Evolutionary conservation across 2,797 vertebrate species (phyloP).

Genomic region (Tapera naevia): DNA sequence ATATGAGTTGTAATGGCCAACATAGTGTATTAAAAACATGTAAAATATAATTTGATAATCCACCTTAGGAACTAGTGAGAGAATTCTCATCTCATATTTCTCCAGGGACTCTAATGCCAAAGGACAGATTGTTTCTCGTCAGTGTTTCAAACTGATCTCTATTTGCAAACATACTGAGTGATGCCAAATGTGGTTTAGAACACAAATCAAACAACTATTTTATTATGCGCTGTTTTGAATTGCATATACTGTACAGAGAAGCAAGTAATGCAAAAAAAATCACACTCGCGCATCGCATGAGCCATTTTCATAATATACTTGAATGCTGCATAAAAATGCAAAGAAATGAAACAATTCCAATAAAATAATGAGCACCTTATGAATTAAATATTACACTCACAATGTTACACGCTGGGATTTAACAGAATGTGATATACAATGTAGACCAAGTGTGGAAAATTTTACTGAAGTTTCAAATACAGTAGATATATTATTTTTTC

Average conservation of each 20-base stretch:
- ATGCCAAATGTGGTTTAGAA: slow-evolving; percentile 15
- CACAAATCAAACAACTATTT: slow-evolving; percentile 3
- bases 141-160: slow-evolving; percentile 29
- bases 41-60: neutral
- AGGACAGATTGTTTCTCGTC: slow-evolving; percentile 21
- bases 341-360: slow-evolving; percentile 37
- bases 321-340: slow-evolving; percentile 9
- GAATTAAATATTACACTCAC: slow-evolving; percentile 67
- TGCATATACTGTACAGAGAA: slow-evolving; percentile 6
- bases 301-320: slow-evolving; percentile 42
- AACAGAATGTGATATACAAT: neutral
- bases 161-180: slow-evolving; percentile 54
- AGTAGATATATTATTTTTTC: neutral
- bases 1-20: neutral
- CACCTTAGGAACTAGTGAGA: neutral
- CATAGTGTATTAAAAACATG: neutral
- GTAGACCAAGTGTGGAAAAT: neutral
- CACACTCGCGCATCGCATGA: neutral
- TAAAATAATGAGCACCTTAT: slow-evolving; percentile 48
- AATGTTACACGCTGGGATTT: slow-evolving; percentile 19
- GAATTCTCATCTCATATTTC: neutral
- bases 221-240: neutral
- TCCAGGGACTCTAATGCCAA: neutral
- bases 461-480: neutral
- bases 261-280: slow-evolving; percentile 1